Conservation (phyloP, 2,113 vertebrate genomes). For the Trematocara marginatum region DNA sequence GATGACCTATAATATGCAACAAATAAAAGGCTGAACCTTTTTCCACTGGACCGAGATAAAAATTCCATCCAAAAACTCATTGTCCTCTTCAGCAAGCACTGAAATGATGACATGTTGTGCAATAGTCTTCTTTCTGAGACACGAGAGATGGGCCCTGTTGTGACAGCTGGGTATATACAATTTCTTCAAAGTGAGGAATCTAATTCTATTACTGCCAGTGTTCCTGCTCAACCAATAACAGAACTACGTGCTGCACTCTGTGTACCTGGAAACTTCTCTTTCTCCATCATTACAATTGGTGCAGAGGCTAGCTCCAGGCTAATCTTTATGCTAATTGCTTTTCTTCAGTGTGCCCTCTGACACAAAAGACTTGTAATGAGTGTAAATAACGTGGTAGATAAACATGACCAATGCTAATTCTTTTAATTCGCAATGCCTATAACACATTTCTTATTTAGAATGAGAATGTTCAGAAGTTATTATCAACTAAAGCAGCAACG, state of each 20-base stretch:
- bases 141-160: slow-evolving; percentile 11
- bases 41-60: not conserved
- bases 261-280: not conserved
- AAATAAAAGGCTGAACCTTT: not conserved
- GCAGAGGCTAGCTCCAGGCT: not conserved
- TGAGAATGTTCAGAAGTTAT: slow-evolving; percentile 9
- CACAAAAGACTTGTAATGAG: slow-evolving; percentile 24
- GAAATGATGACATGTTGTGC: slow-evolving; percentile 45
- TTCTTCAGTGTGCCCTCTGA: slow-evolving; percentile 22
- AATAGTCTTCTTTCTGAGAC: slow-evolving; percentile 23
- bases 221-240: slow-evolving; percentile 21
- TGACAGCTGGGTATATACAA: slow-evolving; percentile 39
- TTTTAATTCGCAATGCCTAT: not conserved
- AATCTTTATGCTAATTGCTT: slow-evolving; percentile 42
- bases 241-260: not conserved
- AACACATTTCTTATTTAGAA: not conserved
- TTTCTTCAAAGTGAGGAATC: slow-evolving; percentile 39
- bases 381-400: not conserved
- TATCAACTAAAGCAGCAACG: not conserved
- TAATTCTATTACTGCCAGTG: slow-evolving; percentile 24
- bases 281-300: slow-evolving; percentile 3
- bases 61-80: not conserved
- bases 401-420: slow-evolving; percentile 12
- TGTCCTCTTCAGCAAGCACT: not conserved
- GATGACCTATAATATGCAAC: not conserved